Evolutionary conservation across 2,888 invertebrate species (phyloP), one percentile per base, ranked within the genome.

Genomic region (Lycaena phlaeas): DNA sequence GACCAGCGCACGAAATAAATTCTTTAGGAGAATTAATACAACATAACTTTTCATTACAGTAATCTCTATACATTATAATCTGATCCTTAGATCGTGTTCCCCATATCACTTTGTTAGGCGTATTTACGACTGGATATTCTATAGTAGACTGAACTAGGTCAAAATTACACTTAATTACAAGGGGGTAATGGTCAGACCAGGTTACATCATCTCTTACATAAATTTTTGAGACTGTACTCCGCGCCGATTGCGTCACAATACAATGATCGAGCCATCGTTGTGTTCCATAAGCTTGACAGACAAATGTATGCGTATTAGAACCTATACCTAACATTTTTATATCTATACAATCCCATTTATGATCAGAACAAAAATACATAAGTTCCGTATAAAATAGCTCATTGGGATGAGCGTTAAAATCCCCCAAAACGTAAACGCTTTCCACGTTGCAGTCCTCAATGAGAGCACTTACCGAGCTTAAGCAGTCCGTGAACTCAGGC

Each of bases 361-460:
- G 41, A 6, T 50, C 48, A 5, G 12, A 7, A 7, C 4, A n/a
- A n/a, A n/a, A n/a, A n/a, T n/a, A n/a, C n/a, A n/a, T n/a, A n/a
- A n/a, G n/a, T n/a, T n/a, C n/a, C n/a, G n/a, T n/a, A n/a, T n/a
- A n/a, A n/a, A n/a, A n/a, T n/a, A n/a, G n/a, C n/a, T n/a, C n/a
- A n/a, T n/a, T n/a, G n/a, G 39, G 36, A 26, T 49, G 42, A 1
- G 49, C 47, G 26, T 47, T 49, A 22, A 42, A 49, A 26, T 51
- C 47, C 0, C 47, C 50, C 1, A 50, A 12, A 9, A 51, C 30
- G 26, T 38, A 48, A 1, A 50, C 45, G n/a, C 31, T 36, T 28
- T 53, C 50, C 0, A 48, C 25, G 11, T 14, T 15, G 2, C 34
- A 38, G 14, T 39, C 41, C 5, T 42, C 42, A 31, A 46, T 43